Evolutionary conservation across 1,140 invertebrate genomes (phyloP), one percentile per base, ranked within the genome.

Genomic region (Drosophila orosa): DNA sequence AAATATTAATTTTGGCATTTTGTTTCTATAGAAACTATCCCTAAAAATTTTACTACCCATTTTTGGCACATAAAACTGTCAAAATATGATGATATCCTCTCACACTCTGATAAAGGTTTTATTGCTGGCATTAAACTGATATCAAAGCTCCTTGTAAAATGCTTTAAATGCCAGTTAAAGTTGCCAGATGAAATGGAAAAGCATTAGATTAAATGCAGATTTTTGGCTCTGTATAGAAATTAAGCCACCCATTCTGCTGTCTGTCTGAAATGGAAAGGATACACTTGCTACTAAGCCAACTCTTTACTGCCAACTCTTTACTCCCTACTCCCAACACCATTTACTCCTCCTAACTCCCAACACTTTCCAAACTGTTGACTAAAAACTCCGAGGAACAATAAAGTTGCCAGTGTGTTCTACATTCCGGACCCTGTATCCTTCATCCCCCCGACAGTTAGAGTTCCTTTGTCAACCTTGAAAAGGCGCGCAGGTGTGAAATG

Each of bases 401-500:
- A 80, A 80, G 66, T 50, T 72, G 63, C 47, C 61, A 63, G 60
- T 40, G 60, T 44, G 55, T 48, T 52, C 68, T 44, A 82, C 52
- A 66, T 44, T 31, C 37, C 48, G 19, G 27, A 25, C 27, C n/a
- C 13, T 22, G 12, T 39, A 37, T 25, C 25, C 50, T 39, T 29
- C 27, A 44, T 24, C 22, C 35, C 15, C 42, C 24, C 33, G 57
- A 33, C 44, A 33, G 33, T 44, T 17, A 12, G 54, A 12, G 54
- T 61, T 39, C 48, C 44, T 57, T 56, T 68, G 66, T 61, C 22
- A 76, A 66, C 74, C 81, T 77, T 77, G 62, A 84, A 84, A 56
- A 65, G 54, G 48, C 50, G 66, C 72, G 45, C 83, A 86, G 83
- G 83, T 86, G 83, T 83, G 79, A 87, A 87, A 87, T 67, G 79